phyloP scores from a whole-genome alignment of 2,888 invertebrate species.

The Tuta absoluta region DNA sequence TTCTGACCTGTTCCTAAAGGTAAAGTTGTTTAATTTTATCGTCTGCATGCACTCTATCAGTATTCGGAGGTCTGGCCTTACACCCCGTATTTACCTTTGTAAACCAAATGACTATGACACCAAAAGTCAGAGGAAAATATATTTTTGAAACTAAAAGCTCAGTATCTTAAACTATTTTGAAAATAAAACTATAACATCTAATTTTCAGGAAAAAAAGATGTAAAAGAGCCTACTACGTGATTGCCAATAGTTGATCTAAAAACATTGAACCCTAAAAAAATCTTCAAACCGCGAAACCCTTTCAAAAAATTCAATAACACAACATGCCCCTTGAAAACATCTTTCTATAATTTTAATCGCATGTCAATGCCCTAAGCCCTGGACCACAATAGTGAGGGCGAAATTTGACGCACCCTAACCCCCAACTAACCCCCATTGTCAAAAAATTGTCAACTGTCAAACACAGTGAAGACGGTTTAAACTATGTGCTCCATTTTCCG shows the following conservation, averaged over 20 bases:
- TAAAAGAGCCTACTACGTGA: no score
- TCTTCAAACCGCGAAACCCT: conserved; percentile 51
- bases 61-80: no score
- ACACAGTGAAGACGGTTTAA: conserved; percentile 78
- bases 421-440: conserved; percentile 73
- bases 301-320: conserved; percentile 60
- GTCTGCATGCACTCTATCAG: no score
- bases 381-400: conserved; percentile 39
- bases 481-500: conserved; percentile 72
- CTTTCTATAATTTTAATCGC: conserved; percentile 78
- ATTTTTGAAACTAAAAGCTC: no score
- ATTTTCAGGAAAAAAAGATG: no score
- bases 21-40: no score
- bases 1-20: no score
- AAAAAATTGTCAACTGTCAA: conserved; percentile 81
- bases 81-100: no score
- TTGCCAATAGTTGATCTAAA: not conserved
- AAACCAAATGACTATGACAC: no score
- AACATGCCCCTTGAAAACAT: conserved; percentile 53
- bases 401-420: conserved; percentile 67
- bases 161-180: no score
- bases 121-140: no score
- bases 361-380: conserved; percentile 65
- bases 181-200: no score
- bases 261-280: conserved; percentile 29